These are phyloP conservation scores for Bembecia ichneumoniformis DNA, from an alignment of 2,888 invertebrate species.

Conservation along the genomic window DNA sequence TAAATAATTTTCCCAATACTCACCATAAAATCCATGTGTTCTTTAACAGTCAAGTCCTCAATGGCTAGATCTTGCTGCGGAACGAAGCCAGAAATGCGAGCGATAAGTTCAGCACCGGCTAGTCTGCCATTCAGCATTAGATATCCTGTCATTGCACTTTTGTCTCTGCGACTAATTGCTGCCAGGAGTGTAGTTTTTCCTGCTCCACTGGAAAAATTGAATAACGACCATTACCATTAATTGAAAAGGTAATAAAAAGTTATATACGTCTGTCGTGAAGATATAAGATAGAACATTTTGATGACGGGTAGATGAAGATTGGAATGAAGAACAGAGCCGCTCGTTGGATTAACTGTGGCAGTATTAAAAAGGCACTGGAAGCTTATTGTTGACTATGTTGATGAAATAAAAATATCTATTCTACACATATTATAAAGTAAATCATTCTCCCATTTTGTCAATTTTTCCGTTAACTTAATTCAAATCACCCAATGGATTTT, in stretches of 20 bases:
- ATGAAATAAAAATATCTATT: too few species aligned
- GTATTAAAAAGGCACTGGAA: too few species aligned
- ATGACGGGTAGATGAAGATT: too few species aligned
- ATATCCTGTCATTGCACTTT: slow-evolving; percentile 77
- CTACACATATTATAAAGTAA: too few species aligned
- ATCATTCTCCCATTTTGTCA: too few species aligned
- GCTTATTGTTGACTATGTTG: too few species aligned
- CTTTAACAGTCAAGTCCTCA: slow-evolving; percentile 82
- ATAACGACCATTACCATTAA: background rate
- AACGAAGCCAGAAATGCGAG: slow-evolving; percentile 85
- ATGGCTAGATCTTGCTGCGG: slow-evolving; percentile 89
- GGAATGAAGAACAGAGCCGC: too few species aligned
- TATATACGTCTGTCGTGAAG: too few species aligned
- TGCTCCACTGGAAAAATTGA: slow-evolving; percentile 73
- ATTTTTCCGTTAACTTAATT: too few species aligned
- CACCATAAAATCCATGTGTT: slow-evolving; percentile 91
- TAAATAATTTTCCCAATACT: slow-evolving; percentile 14
- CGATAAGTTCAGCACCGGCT: slow-evolving; percentile 76
- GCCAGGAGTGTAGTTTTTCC: slow-evolving; percentile 84
- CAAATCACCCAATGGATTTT: too few species aligned
- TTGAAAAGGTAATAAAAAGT: too few species aligned
- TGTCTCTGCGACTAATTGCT: slow-evolving; percentile 79
- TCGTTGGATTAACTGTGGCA: too few species aligned
- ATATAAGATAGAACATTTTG: background rate
- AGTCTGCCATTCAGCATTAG: slow-evolving; percentile 79